phyloP scores from a whole-genome alignment of 2,888 invertebrate species.

The Pimpla rufipes region DNA sequence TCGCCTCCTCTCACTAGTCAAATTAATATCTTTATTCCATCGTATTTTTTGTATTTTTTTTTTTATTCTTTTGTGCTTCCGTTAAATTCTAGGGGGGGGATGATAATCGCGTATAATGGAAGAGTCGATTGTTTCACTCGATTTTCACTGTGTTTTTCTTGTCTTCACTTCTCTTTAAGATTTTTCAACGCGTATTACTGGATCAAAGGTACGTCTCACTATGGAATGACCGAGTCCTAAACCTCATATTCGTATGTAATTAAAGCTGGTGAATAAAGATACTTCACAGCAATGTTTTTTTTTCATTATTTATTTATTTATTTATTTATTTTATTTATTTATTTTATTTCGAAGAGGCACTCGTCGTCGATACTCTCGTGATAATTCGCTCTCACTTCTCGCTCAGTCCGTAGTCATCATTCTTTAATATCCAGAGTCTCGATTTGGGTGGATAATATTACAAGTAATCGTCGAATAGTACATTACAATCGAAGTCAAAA shows the following conservation, averaged over 20 bases:
- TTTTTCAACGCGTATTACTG: slow-evolving; percentile 43
- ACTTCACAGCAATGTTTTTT: slow-evolving; percentile 34
- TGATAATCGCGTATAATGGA: slow-evolving; percentile 62
- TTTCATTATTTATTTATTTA: neutral
- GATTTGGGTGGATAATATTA: slow-evolving; percentile 3
- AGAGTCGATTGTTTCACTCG: slow-evolving; percentile 63
- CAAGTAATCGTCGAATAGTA: slow-evolving; percentile 13
- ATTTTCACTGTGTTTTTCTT: slow-evolving; percentile 33
- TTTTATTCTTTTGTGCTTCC: slow-evolving; percentile 66
- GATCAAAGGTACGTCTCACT: slow-evolving; percentile 45
- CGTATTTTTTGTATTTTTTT: too few relatives aligned
- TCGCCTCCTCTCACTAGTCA: slow-evolving; percentile 35
- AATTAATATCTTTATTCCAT: slow-evolving; percentile 34
- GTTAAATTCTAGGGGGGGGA: slow-evolving; percentile 61
- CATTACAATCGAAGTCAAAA: slow-evolving; percentile 3
- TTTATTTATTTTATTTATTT: slow-evolving; percentile 29
- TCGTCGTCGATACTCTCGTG: slow-evolving; percentile 54
- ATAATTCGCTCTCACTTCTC: slow-evolving; percentile 45
- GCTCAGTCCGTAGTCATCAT: slow-evolving; percentile 38
- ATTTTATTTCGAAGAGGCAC: slow-evolving; percentile 54
- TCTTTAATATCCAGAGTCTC: slow-evolving; percentile 25
- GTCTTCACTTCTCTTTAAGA: neutral
- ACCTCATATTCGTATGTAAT: slow-evolving; percentile 56
- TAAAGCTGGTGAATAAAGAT: slow-evolving; percentile 59
- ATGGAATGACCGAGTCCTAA: slow-evolving; percentile 64